phyloP scores from a whole-genome alignment of 2,888 invertebrate genomes.

The Pristionchus fissidentatus region DNA sequence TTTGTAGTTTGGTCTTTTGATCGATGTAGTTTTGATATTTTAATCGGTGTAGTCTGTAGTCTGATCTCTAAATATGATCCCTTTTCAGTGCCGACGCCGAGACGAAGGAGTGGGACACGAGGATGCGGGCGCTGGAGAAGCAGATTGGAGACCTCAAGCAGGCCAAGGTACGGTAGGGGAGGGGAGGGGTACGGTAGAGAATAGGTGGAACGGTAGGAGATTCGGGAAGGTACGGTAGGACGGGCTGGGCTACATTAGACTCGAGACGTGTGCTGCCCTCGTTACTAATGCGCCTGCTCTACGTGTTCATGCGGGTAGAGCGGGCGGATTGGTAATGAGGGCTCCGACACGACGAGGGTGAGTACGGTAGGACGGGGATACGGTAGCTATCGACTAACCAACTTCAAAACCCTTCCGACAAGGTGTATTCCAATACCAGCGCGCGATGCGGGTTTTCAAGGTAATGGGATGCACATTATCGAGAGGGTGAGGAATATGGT shows the following conservation, averaged over 20 bases:
- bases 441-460: too few species aligned
- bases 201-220: not conserved
- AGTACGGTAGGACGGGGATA: not conserved
- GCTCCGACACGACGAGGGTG: not conserved
- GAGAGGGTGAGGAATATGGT: not conserved
- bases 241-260: not conserved
- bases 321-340: not conserved
- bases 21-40: not conserved
- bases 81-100: conserved; percentile 58
- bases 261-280: not conserved
- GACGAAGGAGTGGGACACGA: conserved; percentile 57
- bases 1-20: not conserved
- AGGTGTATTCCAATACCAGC: too few species aligned
- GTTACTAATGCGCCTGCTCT: too few species aligned
- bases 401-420: too few species aligned
- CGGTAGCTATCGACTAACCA: not conserved
- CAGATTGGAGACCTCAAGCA: conserved; percentile 54
- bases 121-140: conserved; percentile 57
- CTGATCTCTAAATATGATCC: conserved; percentile 33
- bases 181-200: not conserved
- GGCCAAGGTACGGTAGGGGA: conserved; percentile 50
- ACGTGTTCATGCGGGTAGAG: not conserved
- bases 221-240: not conserved
- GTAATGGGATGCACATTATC: too few species aligned
- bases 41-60: not conserved